Base-by-base conservation (phyloP, 2,113 vertebrate genomes). In the Sphaerodactylus townsendi region DNA sequence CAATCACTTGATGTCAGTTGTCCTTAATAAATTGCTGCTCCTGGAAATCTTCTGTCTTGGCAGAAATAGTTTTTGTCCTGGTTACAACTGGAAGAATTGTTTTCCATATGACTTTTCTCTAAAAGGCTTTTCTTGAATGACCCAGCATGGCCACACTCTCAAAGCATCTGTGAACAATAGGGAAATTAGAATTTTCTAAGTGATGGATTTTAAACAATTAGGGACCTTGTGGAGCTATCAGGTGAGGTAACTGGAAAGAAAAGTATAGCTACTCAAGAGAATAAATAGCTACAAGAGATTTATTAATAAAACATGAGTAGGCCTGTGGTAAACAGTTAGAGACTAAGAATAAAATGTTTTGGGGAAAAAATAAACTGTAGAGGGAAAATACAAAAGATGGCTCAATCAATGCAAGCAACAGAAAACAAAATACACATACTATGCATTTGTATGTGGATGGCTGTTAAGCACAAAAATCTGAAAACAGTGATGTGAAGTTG, bases 171-270 rank as follows among this genome's bases (percentile, higher is more conserved):
- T 78, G 66, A 85, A 80, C 50, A 79, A 81, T 15, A 66, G 1
- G 1, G 1, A 90, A 88, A 81, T 69, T 33, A 81, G 37, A 81
- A 73, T 82, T 86, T 86, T 87, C 37, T 50, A 5, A 70, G 25
- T 64, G 23, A 85, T 59, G 1, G 37, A 53, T 25, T 0, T 86
- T 87, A 78, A 87, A 48, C 17, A 66, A 69, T 72, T 82, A 80
- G 46, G 85, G 19, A 66, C 5, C 3, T 78, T 81, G 65, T 11
- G 41, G 71, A 85, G 2, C 0, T n/a, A n/a, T n/a, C n/a, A 83
- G 15, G 3, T 59, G 3, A 21, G 39, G 80, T 37, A 89, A 21
- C 19, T 78, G 68, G 65, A 80, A 85, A 77, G 10, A 82, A 81
- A 77, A 3, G 0, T 8, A 41, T 25, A 74, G 7, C 17, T 77